Base-by-base conservation (phyloP, 1,140 invertebrate genomes). In the Maniola jurtina region DNA sequence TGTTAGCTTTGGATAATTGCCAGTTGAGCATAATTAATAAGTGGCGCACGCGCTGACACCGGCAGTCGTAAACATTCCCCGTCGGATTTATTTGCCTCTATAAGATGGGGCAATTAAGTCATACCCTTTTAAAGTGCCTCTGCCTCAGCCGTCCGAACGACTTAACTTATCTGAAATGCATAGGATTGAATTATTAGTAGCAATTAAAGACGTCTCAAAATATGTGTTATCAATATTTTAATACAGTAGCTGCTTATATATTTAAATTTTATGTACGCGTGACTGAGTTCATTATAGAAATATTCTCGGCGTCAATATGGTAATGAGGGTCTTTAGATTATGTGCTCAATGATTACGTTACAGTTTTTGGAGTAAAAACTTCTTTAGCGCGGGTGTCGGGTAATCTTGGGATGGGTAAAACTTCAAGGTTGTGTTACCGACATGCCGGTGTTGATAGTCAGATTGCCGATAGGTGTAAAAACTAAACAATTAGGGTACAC, bases 141-240 rank as follows among this genome's bases (percentile, higher is more conserved):
- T 40, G 35, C 55, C 11, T 55, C 33, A 66, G 65, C 76, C 68
- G 72, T 67, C 76, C 75, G 75, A 71, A 76, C 65, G 73, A 77
- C 80, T 82, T 82, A 80, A 70, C 79, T 87, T 86, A 87, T 87
- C 86, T 76, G 77, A 77, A 78, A 84, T 73, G 76, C 76, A 83
- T 83, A 82, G 70, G 81, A 89, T 84, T 87, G 85, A 86, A 86
- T 88, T 88, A 89, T 86, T 88, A 86, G 84, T 84, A 86, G 77
- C 83, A 84, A 84, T 86, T 88, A 88, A 86, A 82, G 77, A 83
- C 76, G 78, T 85, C 83, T 73, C 80, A 81, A 87, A 88, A 87
- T 85, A 80, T 81, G 77, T 76, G 76, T 89, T 88, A 89, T 89
- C 87, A 88, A 88, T 88, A 86, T 87, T 86, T 45, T 86, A 88